phyloP scores from a whole-genome alignment of 2,797 vertebrate species.

The Urophycis tenuis region DNA sequence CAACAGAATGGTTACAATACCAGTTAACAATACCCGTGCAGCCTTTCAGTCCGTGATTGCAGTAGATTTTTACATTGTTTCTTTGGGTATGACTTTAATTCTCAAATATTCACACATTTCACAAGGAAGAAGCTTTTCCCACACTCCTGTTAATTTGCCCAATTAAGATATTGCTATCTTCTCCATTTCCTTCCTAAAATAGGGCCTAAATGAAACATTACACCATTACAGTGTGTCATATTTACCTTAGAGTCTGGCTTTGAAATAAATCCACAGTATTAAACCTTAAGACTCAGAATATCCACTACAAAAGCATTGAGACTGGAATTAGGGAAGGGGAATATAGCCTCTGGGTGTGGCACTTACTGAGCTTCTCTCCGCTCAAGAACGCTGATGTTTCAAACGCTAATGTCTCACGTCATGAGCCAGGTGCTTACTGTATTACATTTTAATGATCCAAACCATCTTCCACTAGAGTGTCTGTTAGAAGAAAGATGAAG shows the following conservation, averaged over 20 bases:
- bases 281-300: constrained; percentile 20
- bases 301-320: constrained; percentile 25
- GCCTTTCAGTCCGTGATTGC: not conserved
- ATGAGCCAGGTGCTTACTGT: constrained; percentile 39
- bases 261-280: constrained; percentile 44
- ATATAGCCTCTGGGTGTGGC: constrained; percentile 37
- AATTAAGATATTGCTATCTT: no score
- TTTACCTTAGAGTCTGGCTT: constrained; percentile 35
- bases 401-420: constrained; percentile 35
- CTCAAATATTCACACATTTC: no score
- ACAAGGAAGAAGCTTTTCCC: no score
- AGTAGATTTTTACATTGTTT: not conserved
- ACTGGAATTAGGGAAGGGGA: constrained; percentile 21
- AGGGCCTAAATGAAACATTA: constrained; percentile 22
- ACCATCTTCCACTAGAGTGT: constrained; percentile 42
- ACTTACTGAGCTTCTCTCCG: constrained; percentile 28
- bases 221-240: constrained; percentile 19
- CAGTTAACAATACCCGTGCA: no score
- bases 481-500: not conserved
- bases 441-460: constrained; percentile 32
- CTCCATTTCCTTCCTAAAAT: not conserved
- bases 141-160: no score
- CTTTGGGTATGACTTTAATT: no score
- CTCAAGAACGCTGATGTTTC: constrained; percentile 39
- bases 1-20: not conserved